Conservation (phyloP, 2,888 invertebrate genomes). For the Acronicta psi region DNA sequence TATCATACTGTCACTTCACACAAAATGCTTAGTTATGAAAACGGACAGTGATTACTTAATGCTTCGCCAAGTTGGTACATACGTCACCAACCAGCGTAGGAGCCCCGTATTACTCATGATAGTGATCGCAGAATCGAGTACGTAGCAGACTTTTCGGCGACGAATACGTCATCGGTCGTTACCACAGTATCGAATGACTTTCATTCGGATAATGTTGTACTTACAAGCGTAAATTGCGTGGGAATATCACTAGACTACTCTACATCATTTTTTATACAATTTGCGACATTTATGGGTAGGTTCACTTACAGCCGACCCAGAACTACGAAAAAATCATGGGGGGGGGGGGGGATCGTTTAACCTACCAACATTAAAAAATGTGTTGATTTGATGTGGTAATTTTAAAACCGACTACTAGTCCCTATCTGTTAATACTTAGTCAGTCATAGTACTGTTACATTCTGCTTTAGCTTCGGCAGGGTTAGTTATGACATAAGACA, state of each 20-base stretch:
- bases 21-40: slow-evolving; percentile 43
- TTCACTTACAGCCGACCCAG: not conserved
- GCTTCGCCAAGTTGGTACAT: slow-evolving; percentile 38
- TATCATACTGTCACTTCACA: slow-evolving; percentile 26
- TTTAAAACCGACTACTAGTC: too few relatives aligned
- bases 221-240: slow-evolving; percentile 21
- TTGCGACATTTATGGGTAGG: not conserved
- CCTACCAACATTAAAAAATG: too few relatives aligned
- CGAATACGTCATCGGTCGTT: slow-evolving; percentile 57
- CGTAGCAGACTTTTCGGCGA: slow-evolving; percentile 62
- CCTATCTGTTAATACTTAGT: too few relatives aligned
- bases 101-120: slow-evolving; percentile 60
- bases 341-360: too few relatives aligned
- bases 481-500: too few relatives aligned
- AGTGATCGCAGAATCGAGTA: slow-evolving; percentile 57
- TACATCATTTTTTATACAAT: slow-evolving; percentile 24
- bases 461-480: too few relatives aligned
- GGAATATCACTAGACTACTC: slow-evolving; percentile 32
- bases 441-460: too few relatives aligned
- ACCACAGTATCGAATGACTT: slow-evolving; percentile 50
- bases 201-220: slow-evolving; percentile 32
- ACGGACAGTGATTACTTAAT: slow-evolving; percentile 49
- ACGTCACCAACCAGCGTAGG: slow-evolving; percentile 58
- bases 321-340: too few relatives aligned
- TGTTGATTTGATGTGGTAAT: too few relatives aligned